Evolutionary conservation across 2,888 invertebrate genomes (phyloP).

Genomic region (Dorcus hopei): DNA sequence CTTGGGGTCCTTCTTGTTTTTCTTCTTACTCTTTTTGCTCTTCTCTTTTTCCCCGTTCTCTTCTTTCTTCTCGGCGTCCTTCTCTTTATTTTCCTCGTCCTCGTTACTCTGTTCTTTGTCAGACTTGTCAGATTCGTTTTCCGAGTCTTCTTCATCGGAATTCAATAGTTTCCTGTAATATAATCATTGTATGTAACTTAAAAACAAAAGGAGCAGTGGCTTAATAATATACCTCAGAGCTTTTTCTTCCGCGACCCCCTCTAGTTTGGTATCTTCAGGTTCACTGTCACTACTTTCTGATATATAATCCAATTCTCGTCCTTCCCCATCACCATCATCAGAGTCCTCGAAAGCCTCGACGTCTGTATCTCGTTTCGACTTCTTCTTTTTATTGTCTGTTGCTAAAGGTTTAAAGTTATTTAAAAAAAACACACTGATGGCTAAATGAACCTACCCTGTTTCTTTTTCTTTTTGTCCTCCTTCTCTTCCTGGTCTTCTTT

Average conservation of each 20-base stretch:
- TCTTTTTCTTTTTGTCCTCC: constrained; percentile 59
- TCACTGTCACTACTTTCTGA: constrained; percentile 71
- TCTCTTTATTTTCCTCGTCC: constrained; percentile 67
- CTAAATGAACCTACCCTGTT: constrained; percentile 40
- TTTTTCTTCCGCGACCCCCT: constrained; percentile 74
- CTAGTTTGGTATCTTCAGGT: constrained; percentile 74
- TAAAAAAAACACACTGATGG: neutral
- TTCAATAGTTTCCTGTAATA: constrained; percentile 69
- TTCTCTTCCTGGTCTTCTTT: constrained; percentile 65
- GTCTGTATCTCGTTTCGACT: constrained; percentile 78
- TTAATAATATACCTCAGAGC: constrained; percentile 51
- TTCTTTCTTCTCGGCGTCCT: constrained; percentile 62
- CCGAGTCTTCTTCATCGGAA: constrained; percentile 85
- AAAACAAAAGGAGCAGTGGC: neutral
- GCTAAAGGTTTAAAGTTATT: constrained; percentile 24
- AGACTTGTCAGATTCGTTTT: constrained; percentile 78
- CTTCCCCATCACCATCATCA: constrained; percentile 96
- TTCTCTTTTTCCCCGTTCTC: constrained; percentile 58
- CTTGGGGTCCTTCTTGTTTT: constrained; percentile 53
- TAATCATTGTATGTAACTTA: neutral
- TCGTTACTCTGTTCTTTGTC: constrained; percentile 65
- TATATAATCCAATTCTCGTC: constrained; percentile 92
- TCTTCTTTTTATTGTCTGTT: constrained; percentile 56
- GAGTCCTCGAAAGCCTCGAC: constrained; percentile 94
- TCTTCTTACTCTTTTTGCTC: constrained; percentile 61